Evolutionary conservation across 2,888 invertebrate species (phyloP).

Genomic region (Eilema caniola): DNA sequence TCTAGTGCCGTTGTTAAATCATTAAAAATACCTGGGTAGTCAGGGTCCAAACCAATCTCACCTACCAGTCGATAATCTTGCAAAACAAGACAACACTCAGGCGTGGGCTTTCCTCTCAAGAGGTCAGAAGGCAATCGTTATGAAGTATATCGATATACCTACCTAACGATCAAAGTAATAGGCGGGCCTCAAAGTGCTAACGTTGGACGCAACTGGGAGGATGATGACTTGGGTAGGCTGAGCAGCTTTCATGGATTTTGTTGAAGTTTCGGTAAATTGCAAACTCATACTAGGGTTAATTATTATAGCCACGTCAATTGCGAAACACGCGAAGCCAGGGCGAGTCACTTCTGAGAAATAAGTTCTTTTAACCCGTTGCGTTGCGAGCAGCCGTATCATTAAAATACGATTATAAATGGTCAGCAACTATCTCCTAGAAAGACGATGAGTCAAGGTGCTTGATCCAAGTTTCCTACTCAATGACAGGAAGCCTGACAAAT

Average conservation of each 20-base stretch:
- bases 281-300: constrained; percentile 4
- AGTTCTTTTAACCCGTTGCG: background rate
- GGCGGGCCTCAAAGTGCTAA: too few relatives aligned
- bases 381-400: constrained; percentile 7
- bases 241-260: background rate
- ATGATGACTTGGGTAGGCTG: too few relatives aligned
- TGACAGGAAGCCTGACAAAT: constrained; percentile 27
- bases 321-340: background rate
- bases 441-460: constrained; percentile 16
- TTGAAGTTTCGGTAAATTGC: background rate
- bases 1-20: too few relatives aligned
- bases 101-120: too few relatives aligned
- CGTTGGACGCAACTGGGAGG: too few relatives aligned
- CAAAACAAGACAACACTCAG: too few relatives aligned
- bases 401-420: constrained; percentile 19
- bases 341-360: constrained; percentile 5
- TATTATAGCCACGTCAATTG: constrained; percentile 3
- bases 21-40: too few relatives aligned
- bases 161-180: too few relatives aligned
- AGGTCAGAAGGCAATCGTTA: too few relatives aligned
- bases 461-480: constrained; percentile 16
- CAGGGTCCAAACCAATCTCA: too few relatives aligned
- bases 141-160: too few relatives aligned
- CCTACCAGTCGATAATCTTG: too few relatives aligned
- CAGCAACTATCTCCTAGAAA: constrained; percentile 15